Base-by-base conservation (phyloP, 2,113 vertebrate genomes). In the Sander lucioperca region DNA sequence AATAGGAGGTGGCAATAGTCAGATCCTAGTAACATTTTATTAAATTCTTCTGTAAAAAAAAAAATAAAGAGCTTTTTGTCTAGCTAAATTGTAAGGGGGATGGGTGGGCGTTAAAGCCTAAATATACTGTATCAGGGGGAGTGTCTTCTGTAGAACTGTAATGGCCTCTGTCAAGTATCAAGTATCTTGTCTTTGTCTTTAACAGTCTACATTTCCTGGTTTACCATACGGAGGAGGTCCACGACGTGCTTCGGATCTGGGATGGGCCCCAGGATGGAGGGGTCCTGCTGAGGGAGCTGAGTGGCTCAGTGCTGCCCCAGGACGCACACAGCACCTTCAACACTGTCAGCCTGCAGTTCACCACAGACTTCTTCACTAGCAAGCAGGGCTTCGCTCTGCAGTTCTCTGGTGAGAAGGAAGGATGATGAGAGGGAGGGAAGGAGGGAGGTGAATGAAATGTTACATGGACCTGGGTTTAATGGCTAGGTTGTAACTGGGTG, bases 301-400 rank as follows among this genome's bases (percentile, higher is more conserved):
- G 98, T 0, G 98, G 98, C 6, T 96, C 97, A 0, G 23, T 53
- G 10, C 77, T 99, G 58, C 98, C 98, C 0, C 86, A 91, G 0
- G 97, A 99, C 0, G 92, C 97, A 66, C 98, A 99, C 91, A 99
- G 98, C 91, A 99, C 98, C 74, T 99, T 99, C 92, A 98, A 88
- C 93, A 96, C 97, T 0, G 90, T 99, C 79, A 97, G 97, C 65
- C 94, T 99, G 72, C 98, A 99, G 91, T 99, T 99, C 94, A 99
- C 96, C 94, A 99, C 98, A 0, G 98, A 99, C 89, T 99, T 99
- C 95, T 99, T 99, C 94, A 99, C 98, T 56, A 99, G 98, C 97
- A 99, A 99, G 82, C 98, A 99, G 82, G 98, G 98, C 74, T 99
- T 99, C 0, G 97, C 98, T 84, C 87, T 99, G 77, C 97, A 98